A percentile compares a stretch with the other conserved stretches of the same genome.
These are phyloP conservation scores for Haliclona indistincta DNA, from an alignment of 37 sponge, comb jelly and placozoan genomes.

Conservation along the genomic window DNA sequence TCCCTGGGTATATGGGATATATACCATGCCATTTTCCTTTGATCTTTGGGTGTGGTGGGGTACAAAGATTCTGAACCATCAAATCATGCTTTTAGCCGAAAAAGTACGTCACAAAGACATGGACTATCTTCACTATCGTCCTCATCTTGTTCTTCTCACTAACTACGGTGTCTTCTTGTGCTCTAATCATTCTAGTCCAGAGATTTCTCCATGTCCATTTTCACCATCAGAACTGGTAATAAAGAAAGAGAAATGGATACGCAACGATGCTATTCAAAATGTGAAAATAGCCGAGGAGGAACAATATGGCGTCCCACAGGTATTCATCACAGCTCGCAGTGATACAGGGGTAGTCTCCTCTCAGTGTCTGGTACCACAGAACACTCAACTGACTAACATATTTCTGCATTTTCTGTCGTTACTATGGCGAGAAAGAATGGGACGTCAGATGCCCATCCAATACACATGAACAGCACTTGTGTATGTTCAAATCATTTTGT, in stretches of 20 bases:
- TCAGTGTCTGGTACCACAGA: slow-evolving; percentile 18
- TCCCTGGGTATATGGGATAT: no score
- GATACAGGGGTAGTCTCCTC: background rate
- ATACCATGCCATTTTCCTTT: no score
- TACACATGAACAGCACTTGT: no score
- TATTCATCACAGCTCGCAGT: background rate
- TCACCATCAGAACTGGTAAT: slow-evolving; percentile 16
- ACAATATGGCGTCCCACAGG: background rate
- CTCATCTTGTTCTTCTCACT: slow-evolving; percentile 49
- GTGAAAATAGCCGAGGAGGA: slow-evolving; percentile 12
- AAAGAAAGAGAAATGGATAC: slow-evolving; percentile 65
- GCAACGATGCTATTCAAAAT: slow-evolving; percentile 30
- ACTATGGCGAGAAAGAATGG: slow-evolving; percentile 33
- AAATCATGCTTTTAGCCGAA: slow-evolving; percentile 51
- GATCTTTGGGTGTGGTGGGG: no score
- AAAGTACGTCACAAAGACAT: slow-evolving; percentile 17
- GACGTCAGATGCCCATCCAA: slow-evolving; percentile 19
- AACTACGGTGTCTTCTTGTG: slow-evolving; percentile 58
- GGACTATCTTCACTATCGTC: slow-evolving; percentile 5
- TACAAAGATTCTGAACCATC: slow-evolving; percentile 31
- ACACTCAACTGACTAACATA: background rate
- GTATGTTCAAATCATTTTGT: no score
- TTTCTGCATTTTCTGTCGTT: slow-evolving; percentile 27
- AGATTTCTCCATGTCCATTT: background rate
- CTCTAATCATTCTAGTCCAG: background rate